Conservation (phyloP, 1,140 invertebrate species). For the Sminthurinus signatus region DNA sequence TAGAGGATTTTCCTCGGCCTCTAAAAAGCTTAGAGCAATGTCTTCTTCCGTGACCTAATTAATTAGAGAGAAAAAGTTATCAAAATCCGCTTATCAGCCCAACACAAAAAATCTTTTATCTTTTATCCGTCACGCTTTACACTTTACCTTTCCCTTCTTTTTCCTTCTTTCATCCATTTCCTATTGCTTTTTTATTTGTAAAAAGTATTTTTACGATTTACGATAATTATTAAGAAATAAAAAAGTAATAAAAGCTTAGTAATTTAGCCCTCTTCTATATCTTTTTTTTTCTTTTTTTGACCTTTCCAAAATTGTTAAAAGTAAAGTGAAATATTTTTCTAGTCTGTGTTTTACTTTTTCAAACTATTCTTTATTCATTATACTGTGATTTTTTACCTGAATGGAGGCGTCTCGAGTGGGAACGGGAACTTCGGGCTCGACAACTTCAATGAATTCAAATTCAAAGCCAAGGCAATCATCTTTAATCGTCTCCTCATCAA, state of each 20-base stretch:
- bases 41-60: conserved; percentile 76
- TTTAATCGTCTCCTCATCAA: conserved; percentile 7
- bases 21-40: conserved; percentile 75
- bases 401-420: conserved; percentile 74
- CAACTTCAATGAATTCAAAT: conserved; percentile 72
- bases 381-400: too few species aligned
- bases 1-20: conserved; percentile 58
- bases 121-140: too few species aligned
- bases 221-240: neutral
- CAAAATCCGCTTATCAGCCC: too few species aligned
- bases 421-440: conserved; percentile 68
- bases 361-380: too few species aligned
- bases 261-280: neutral
- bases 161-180: too few species aligned
- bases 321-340: neutral
- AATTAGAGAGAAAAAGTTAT: conserved; percentile 19
- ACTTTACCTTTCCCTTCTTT: too few species aligned
- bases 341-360: too few species aligned
- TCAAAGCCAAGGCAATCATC: conserved; percentile 48
- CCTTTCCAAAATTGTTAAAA: neutral
- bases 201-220: neutral
- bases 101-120: too few species aligned
- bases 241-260: neutral
- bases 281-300: too few species aligned
- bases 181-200: too few species aligned